These are phyloP conservation scores for Lacanobia wlatinum DNA, from an alignment of 2,888 invertebrate species.

Conservation along the genomic window DNA sequence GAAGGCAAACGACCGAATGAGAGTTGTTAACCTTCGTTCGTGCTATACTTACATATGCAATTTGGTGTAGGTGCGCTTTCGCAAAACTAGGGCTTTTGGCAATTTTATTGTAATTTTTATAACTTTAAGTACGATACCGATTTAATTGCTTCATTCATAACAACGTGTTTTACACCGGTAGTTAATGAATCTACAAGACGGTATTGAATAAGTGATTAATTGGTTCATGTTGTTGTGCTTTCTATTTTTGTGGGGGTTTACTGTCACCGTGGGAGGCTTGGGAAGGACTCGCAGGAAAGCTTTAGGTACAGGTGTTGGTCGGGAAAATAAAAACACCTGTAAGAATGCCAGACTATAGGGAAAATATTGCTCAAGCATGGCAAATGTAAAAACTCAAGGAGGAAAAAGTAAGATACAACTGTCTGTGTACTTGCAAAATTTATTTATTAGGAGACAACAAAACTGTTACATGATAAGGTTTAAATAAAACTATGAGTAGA, in stretches of 20 bases:
- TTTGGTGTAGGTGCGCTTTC: conserved; percentile 50
- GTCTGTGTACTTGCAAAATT: neutral
- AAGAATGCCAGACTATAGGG: neutral
- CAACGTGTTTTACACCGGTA: neutral
- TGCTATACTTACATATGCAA: conserved; percentile 19
- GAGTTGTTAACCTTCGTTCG: conserved; percentile 56
- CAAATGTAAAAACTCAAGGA: too few relatives aligned
- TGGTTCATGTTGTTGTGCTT: neutral
- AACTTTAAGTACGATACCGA: conserved; percentile 1
- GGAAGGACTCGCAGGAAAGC: neutral
- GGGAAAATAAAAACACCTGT: neutral
- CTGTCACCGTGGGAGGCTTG: neutral
- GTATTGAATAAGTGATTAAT: neutral
- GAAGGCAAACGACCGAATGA: conserved; percentile 57
- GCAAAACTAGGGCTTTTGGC: conserved; percentile 52
- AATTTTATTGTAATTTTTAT: conserved; percentile 29
- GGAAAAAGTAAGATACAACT: too few relatives aligned
- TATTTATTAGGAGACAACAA: too few relatives aligned
- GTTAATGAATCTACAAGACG: neutral
- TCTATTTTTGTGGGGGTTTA: neutral
- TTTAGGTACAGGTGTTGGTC: too few relatives aligned
- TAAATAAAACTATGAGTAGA: too few relatives aligned
- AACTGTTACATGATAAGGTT: too few relatives aligned
- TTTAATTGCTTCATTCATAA: conserved; percentile 41
- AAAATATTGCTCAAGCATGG: neutral